phyloP scores from a whole-genome alignment of 2,888 invertebrate species.

The Candidula unifasciata region DNA sequence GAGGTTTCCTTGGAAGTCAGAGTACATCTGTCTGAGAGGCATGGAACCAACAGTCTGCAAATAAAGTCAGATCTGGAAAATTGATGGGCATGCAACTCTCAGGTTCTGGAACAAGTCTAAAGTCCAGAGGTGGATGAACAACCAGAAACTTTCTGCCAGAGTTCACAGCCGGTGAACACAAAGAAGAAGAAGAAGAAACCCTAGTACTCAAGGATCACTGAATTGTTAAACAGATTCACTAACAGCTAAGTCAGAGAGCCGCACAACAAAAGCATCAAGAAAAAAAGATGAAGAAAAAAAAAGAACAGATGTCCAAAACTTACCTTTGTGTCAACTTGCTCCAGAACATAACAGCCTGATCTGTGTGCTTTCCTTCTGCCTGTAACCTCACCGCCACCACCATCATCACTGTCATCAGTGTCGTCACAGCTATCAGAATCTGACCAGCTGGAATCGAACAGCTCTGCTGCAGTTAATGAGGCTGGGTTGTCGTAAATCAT shows the following conservation, averaged over 20 bases:
- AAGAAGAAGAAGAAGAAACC: too few relatives aligned
- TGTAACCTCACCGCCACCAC: slow-evolving; percentile 1
- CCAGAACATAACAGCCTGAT: not conserved
- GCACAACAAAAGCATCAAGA: not conserved
- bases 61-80: too few relatives aligned
- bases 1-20: too few relatives aligned
- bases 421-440: slow-evolving; percentile 67
- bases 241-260: not conserved
- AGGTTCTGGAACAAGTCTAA: too few relatives aligned
- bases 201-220: too few relatives aligned
- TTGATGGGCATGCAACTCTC: too few relatives aligned
- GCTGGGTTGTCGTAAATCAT: slow-evolving; percentile 46
- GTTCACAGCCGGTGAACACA: too few relatives aligned
- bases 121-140: too few relatives aligned
- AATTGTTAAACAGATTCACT: not conserved
- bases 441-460: slow-evolving; percentile 72
- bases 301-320: not conserved
- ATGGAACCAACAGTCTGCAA: too few relatives aligned
- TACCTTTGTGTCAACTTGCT: not conserved
- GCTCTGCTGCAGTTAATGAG: slow-evolving; percentile 64
- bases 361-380: not conserved
- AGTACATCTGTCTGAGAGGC: too few relatives aligned
- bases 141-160: too few relatives aligned
- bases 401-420: slow-evolving; percentile 58
- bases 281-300: not conserved